A percentile compares a stretch with the other conserved stretches of the same genome.
phyloP scores from a whole-genome alignment of 2,888 invertebrate genomes.

The Pandemis corylana region DNA sequence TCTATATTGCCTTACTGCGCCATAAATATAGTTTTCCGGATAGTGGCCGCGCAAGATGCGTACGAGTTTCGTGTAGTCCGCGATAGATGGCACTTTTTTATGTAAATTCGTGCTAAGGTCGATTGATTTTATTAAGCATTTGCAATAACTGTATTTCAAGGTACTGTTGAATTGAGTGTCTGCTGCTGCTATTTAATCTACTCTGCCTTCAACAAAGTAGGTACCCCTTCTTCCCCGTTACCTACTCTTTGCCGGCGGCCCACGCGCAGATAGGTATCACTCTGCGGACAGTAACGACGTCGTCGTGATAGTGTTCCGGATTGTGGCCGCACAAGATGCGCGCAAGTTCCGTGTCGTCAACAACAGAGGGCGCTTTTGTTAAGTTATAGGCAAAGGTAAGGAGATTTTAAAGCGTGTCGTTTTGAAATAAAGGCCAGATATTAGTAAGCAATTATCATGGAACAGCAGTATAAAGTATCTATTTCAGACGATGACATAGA shows the following conservation, averaged over 20 bases:
- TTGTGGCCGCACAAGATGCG: constrained; percentile 78
- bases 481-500: too few relatives aligned
- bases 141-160: too few relatives aligned
- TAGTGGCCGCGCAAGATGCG: too few relatives aligned
- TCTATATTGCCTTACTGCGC: too few relatives aligned
- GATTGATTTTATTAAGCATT: too few relatives aligned
- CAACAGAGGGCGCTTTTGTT: constrained; percentile 10
- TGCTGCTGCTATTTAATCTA: neutral
- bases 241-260: constrained; percentile 63
- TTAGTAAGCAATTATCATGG: too few relatives aligned
- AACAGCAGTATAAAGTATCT: too few relatives aligned
- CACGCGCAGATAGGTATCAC: constrained; percentile 70
- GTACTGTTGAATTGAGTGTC: too few relatives aligned
- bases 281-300: constrained; percentile 74
- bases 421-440: neutral
- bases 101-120: too few relatives aligned
- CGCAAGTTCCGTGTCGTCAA: constrained; percentile 44
- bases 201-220: neutral
- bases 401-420: neutral
- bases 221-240: constrained; percentile 48
- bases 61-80: too few relatives aligned
- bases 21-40: too few relatives aligned
- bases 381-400: neutral
- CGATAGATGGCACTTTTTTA: too few relatives aligned
- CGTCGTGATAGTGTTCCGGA: constrained; percentile 70